These are phyloP conservation scores for Cordilura impudica DNA, from an alignment of 2,888 invertebrate species.

Conservation along the genomic window DNA sequence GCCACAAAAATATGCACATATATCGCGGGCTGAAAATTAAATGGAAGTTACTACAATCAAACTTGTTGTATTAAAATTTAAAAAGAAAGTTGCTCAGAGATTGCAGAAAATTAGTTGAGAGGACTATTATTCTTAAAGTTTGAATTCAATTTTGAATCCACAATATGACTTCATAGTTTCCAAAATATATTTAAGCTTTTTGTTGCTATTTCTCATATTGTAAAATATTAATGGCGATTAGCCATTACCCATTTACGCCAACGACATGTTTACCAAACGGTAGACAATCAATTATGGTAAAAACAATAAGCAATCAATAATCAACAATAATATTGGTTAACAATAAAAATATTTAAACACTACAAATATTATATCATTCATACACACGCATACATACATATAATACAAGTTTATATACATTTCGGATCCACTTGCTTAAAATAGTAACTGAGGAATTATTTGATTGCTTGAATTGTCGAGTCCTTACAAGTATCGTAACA, in stretches of 20 bases:
- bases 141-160: no score
- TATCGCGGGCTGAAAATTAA: no score
- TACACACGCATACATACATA: not conserved
- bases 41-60: no score
- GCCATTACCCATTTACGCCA: not conserved
- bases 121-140: no score
- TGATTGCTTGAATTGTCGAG: not conserved
- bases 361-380: not conserved
- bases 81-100: no score
- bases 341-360: not conserved
- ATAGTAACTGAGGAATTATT: not conserved
- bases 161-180: no score
- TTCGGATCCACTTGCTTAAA: no score
- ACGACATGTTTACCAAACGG: not conserved
- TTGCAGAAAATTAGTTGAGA: no score
- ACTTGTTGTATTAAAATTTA: no score
- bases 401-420: no score
- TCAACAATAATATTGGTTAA: not conserved
- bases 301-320: slow-evolving; percentile 69
- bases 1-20: no score
- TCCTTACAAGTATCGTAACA: not conserved
- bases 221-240: not conserved
- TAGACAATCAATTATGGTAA: slow-evolving; percentile 67
- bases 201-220: not conserved
- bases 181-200: not conserved